These are phyloP conservation scores for Sander vitreus DNA, from an alignment of 2,113 vertebrate genomes.

Conservation along the genomic window DNA sequence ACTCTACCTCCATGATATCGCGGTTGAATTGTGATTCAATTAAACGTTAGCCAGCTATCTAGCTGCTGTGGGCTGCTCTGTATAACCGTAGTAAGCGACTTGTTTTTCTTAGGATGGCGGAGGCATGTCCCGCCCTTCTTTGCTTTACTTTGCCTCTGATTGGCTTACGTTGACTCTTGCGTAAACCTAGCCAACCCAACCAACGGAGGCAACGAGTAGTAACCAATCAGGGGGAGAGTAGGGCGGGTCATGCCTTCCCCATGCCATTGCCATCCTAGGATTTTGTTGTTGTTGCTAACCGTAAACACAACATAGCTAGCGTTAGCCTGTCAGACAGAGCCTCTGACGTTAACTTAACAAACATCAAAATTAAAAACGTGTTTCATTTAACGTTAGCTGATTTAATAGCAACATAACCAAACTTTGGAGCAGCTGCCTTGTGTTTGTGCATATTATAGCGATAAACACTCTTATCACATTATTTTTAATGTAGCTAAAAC, in stretches of 20 bases:
- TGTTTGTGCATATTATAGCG: neutral
- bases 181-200: too few species aligned
- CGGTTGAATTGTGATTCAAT: neutral
- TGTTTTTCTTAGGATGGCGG: too few species aligned
- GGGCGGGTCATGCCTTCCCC: too few species aligned
- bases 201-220: too few species aligned
- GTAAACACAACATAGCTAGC: conserved; percentile 27
- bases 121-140: too few species aligned
- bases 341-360: neutral
- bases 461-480: neutral
- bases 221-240: too few species aligned
- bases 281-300: neutral
- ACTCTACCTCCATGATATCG: neutral
- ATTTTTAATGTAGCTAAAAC: neutral
- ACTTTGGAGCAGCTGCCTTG: neutral
- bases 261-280: too few species aligned
- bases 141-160: too few species aligned
- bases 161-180: too few species aligned
- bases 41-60: neutral
- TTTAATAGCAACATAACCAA: neutral
- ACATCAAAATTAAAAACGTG: neutral
- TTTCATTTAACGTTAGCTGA: neutral
- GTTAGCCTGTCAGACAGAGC: neutral
- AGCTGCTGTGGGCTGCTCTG: conserved; percentile 6
- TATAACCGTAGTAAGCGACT: too few species aligned